Evolutionary conservation across 2,113 vertebrate genomes (phyloP).

Genomic region (Gadus macrocephalus): DNA sequence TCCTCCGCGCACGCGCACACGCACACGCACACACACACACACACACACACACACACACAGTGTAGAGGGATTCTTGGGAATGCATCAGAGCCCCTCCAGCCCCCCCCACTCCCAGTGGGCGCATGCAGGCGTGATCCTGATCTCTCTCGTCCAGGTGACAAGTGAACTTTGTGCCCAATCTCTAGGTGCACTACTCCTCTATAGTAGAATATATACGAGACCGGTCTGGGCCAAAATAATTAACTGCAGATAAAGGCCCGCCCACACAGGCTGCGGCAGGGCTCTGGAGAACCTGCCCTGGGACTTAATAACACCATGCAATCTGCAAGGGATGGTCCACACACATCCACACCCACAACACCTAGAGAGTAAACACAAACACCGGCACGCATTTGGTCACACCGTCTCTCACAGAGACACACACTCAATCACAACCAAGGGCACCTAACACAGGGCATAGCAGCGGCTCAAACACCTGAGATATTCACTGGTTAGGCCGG

Average conservation of each 20-base stretch:
- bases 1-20: not conserved
- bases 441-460: not conserved
- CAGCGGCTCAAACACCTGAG: not conserved
- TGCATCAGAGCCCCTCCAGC: too few relatives aligned
- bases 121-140: not conserved
- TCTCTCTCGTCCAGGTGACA: not conserved
- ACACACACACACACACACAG: too few relatives aligned
- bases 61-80: not conserved
- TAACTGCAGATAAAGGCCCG: constrained; percentile 38
- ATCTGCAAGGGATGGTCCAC: constrained; percentile 14
- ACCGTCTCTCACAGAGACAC: not conserved
- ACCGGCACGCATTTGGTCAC: not conserved
- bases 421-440: not conserved
- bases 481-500: not conserved
- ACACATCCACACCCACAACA: not conserved
- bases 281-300: constrained; percentile 33
- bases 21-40: too few relatives aligned
- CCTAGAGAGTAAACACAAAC: not conserved
- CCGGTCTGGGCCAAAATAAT: constrained; percentile 34
- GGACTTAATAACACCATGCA: constrained; percentile 30
- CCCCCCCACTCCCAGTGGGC: not conserved
- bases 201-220: constrained; percentile 17
- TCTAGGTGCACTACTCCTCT: constrained; percentile 34
- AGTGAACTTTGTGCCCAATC: constrained; percentile 33
- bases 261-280: too few relatives aligned